Conservation (phyloP, 2,888 invertebrate species). For the Synergus umbraculus region DNA sequence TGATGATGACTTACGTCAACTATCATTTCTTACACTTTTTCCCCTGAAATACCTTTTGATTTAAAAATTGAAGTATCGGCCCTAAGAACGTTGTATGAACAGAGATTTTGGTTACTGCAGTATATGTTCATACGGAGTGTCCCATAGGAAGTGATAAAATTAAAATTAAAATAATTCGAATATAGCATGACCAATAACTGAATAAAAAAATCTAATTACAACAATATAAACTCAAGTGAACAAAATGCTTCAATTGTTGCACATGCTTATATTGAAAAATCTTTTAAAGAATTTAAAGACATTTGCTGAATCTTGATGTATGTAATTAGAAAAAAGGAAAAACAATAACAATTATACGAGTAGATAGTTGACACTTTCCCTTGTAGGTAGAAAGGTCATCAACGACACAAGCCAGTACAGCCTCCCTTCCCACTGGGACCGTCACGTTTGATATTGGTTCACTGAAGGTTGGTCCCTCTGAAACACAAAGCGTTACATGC, state of each 20-base stretch:
- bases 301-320: not conserved
- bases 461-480: constrained; percentile 90
- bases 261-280: too few relatives aligned
- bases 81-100: not conserved
- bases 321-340: not conserved
- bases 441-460: constrained; percentile 91
- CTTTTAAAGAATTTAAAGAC: not conserved
- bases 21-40: not conserved
- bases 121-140: too few relatives aligned
- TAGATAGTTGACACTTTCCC: constrained; percentile 79
- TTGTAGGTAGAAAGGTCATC: constrained; percentile 90
- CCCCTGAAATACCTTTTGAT: not conserved
- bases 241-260: too few relatives aligned
- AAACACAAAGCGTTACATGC: constrained; percentile 69
- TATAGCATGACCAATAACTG: too few relatives aligned
- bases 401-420: constrained; percentile 89
- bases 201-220: too few relatives aligned
- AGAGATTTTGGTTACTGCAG: too few relatives aligned
- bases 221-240: too few relatives aligned
- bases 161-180: too few relatives aligned
- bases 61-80: not conserved
- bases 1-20: too few relatives aligned
- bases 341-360: not conserved
- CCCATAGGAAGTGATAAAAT: too few relatives aligned
- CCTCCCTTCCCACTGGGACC: constrained; percentile 90